These are phyloP conservation scores for Diceros bicornis DNA, from an alignment of 2,797 vertebrate genomes.

Conservation along the genomic window DNA sequence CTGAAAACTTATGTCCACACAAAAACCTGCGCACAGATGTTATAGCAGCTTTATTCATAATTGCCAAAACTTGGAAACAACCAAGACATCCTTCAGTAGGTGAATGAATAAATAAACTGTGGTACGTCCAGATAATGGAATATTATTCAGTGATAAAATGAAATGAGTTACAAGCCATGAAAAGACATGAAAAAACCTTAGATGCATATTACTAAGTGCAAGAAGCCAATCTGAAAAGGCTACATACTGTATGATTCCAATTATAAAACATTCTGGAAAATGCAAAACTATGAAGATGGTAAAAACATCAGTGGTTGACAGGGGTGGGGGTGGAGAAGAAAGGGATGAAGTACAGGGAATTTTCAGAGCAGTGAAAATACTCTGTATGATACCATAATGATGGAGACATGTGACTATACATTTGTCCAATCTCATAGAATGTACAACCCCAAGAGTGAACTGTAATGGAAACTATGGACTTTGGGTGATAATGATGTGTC, in stretches of 20 bases:
- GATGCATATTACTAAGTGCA: background rate
- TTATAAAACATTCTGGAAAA: background rate
- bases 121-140: background rate
- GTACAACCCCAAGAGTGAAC: background rate
- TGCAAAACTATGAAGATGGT: background rate
- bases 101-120: background rate
- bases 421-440: background rate
- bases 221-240: background rate
- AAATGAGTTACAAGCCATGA: background rate
- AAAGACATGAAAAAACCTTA: background rate
- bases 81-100: background rate
- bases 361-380: background rate
- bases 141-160: background rate
- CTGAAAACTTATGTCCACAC: background rate
- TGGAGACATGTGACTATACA: background rate
- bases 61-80: background rate
- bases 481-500: background rate
- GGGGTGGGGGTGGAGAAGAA: rapidly evolving
- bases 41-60: background rate
- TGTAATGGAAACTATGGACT: background rate
- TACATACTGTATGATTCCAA: background rate
- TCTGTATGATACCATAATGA: background rate
- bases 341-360: background rate
- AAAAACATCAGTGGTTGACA: background rate
- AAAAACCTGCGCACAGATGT: background rate